Evolutionary conservation across 2,113 vertebrate species (phyloP), one percentile per base, ranked within the genome.

Genomic region (Phoxinus phoxinus): DNA sequence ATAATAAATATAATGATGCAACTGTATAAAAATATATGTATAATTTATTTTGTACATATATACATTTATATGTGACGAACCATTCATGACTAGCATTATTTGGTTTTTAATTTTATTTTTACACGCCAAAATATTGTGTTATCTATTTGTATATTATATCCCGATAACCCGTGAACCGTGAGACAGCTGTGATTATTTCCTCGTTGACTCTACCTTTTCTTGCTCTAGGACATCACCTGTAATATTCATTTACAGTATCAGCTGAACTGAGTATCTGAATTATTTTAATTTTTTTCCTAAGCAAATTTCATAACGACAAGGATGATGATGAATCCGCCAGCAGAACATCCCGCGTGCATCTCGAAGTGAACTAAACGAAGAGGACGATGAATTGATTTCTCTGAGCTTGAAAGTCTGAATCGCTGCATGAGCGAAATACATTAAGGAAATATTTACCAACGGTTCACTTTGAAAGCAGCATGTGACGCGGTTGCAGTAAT

Each of bases 401-500:
- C 74, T 87, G 63, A 35, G 75, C 83, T 46, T 72, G n/a, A 61
- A 85, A 89, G 79, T 41, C 53, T 79, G 81, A 67, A 85, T 87
- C 90, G 77, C 87, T 71, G 90, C 85, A 84, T 84, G 92, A 90
- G 85, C 67, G 44, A 88, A 92, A 88, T 59, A 80, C 86, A 91
- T 88, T 91, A 88, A 91, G 90, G 91, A 87, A 89, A 92, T 92
- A 87, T 94, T 91, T 91, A 89, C n/a, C 11, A 90, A 87, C n/a
- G 71, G 86, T 90, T 89, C 91, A 90, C 81, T 90, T 89, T 51
- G 65, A 84, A 91, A 79, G 75, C 90, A 91, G 93, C 91, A 87
- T 90, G 91, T 78, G 67, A 90, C 76, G 90, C 88, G 83, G 89
- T 91, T 91, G 84, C 82, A 83, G 83, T 91, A 94, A 94, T 94